Base-by-base conservation (phyloP, 1,140 invertebrate genomes). In the Linepithema humile region DNA sequence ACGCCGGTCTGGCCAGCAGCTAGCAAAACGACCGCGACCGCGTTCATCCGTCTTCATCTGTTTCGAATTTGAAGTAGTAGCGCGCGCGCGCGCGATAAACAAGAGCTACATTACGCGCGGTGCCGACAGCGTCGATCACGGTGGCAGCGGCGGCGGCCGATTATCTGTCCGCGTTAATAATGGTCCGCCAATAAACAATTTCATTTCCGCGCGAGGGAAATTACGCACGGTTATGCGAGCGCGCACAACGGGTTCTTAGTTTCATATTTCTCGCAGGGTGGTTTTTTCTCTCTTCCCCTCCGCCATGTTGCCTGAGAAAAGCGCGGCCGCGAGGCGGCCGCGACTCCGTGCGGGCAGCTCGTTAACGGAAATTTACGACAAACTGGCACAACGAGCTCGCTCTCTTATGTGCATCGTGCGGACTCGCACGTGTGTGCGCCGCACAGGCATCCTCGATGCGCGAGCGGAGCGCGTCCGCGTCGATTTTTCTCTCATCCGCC, bases 291-390 rank as follows among this genome's bases (percentile, higher is more conserved):
- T 78, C 32, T n/a, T 12, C 32, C 9, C n/a, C 38, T 6, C 7
- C 32, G 35, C 50, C 77, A 12, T 15, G 29, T 35, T 59, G 57
- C 38, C 29, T 64, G 48, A 57, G 43, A 17, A 57, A 82, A 74
- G 85, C 75, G 70, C 57, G 53, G 26, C 23, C 40, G 45, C 43
- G 40, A 29, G n/a, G 20, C 17, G 40, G 12, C 20, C 43, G 43
- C 43, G 43, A 23, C 43, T 45, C 26, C 23, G 73, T 32, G 57
- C 48, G 17, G 83, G 35, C 59, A 17, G 32, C 48, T 70, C 69
- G 69, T 55, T 80, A 64, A 77, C 57, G 86, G 64, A 83, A 85
- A 88, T 86, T 84, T 72, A 85, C 69, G 88, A 88, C 84, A 86
- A 88, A 86, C 74, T 74, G 74, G 62, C 69, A 38, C 53, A 74